Percentiles rank a stretch among this genome's conserved stretches.
These are phyloP conservation scores for Nasonia oneida DNA, from an alignment of 2,888 invertebrate genomes.

Conservation along the genomic window DNA sequence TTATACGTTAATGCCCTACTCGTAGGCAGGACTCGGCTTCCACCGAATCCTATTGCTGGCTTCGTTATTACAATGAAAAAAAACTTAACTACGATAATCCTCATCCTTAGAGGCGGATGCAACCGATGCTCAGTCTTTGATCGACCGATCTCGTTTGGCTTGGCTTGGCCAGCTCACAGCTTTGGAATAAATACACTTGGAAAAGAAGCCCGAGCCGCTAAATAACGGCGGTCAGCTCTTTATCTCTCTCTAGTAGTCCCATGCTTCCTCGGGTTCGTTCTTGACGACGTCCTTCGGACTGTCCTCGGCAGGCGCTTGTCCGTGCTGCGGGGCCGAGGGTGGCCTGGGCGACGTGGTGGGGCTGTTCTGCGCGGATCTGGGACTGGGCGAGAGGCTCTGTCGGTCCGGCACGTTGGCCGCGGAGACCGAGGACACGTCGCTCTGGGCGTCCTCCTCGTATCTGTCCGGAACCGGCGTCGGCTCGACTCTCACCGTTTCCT, in stretches of 20 bases:
- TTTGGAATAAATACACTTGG: conserved; percentile 63
- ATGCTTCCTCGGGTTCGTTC: conserved; percentile 77
- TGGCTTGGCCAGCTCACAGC: conserved; percentile 63
- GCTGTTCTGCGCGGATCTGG: conserved; percentile 75
- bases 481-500: conserved; percentile 88
- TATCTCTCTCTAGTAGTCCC: conserved; percentile 73
- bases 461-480: conserved; percentile 86
- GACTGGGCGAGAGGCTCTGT: conserved; percentile 76
- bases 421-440: conserved; percentile 78
- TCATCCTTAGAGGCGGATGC: conserved; percentile 43
- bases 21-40: conserved; percentile 77
- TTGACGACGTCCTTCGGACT: conserved; percentile 76
- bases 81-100: conserved; percentile 68
- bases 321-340: conserved; percentile 71
- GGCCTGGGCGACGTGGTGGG: conserved; percentile 74
- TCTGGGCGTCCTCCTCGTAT: conserved; percentile 81
- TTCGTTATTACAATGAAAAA: conserved; percentile 65
- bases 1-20: conserved; percentile 76
- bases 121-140: conserved; percentile 60
- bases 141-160: conserved; percentile 60
- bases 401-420: conserved; percentile 67
- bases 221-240: conserved; percentile 18
- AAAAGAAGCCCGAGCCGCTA: conserved; percentile 30
- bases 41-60: conserved; percentile 78
- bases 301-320: conserved; percentile 11